Base-by-base conservation (phyloP, 2,113 vertebrate species). In the Colistium nudipinnis region DNA sequence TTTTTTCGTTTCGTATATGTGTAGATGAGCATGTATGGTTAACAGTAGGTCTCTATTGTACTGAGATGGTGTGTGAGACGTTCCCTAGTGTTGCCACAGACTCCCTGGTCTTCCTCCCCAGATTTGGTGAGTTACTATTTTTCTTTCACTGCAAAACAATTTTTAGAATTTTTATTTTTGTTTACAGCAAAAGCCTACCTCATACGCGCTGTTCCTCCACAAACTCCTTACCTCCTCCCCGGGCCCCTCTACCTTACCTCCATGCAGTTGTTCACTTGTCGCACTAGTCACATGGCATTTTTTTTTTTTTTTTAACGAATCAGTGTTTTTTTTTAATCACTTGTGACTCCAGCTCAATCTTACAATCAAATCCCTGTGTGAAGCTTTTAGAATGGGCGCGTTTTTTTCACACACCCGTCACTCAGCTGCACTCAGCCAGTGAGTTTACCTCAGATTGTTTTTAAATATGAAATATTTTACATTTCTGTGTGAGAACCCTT, bases 161-260 rank as follows among this genome's bases (percentile, higher is more conserved):
- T n/a, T n/a, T n/a, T n/a, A n/a, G n/a, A n/a, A n/a, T n/a, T n/a
- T n/a, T n/a, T n/a, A n/a, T n/a, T n/a, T 95, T 94, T 93, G 95
- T 98, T 99, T 98, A 97, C 96, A 98, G 95, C 95, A 96, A 94
- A 95, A 92, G 84, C 93, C 98, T 98, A 98, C 98, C 98, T 99
- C 97, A 96, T 96, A 88, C 57, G 85, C 84, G 92, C 93, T 91
- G 88, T 92, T 93, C 88, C 83, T 81, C 78, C 64, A 87, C 77
- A 79, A 73, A 81, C 54, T 79, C 76, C 74, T 82, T 68, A 83
- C 82, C 84, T 89, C 80, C 71, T 85, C 79, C 70, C n/a, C 89
- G 74, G 53, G 27, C 66, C 54, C 64, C 56, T 66, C 62, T 77
- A 70, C 70, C 86, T 73, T n/a, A n/a, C 55, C 78, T 81, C 64